Evolutionary conservation across 2,797 vertebrate species (phyloP).

Genomic region (Periparus ater): DNA sequence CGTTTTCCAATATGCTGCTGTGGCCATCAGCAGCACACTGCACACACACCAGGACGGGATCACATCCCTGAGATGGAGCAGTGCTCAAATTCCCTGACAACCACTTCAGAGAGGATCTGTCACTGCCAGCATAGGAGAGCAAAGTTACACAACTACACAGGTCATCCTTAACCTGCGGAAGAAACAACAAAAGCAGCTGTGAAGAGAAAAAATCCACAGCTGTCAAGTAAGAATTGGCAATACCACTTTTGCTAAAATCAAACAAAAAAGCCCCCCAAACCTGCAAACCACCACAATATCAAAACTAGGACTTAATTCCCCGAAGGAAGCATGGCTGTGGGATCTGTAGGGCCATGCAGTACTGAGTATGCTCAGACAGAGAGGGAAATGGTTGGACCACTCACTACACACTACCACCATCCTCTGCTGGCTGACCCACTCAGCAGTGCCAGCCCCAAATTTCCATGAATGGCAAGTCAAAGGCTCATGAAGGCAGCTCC

Average conservation of each 20-base stretch:
- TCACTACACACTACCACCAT: neutral
- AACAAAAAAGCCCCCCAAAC: neutral
- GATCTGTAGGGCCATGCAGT: neutral
- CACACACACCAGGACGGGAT: neutral
- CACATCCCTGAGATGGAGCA: neutral
- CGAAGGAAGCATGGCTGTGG: neutral
- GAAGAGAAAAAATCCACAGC: neutral
- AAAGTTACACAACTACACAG: neutral
- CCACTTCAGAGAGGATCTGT: neutral
- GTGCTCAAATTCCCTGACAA: neutral
- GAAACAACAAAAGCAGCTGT: neutral
- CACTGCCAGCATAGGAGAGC: neutral
- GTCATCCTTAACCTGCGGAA: neutral
- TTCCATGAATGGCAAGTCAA: neutral
- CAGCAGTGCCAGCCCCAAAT: neutral
- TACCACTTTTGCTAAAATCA: neutral
- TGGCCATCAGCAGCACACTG: neutral
- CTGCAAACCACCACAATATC: neutral
- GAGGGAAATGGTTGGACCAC: neutral
- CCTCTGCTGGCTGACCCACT: neutral
- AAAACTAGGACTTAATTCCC: neutral
- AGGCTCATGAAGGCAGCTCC: neutral
- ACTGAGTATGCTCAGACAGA: accelerated
- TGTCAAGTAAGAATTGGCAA: neutral
- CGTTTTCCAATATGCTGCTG: neutral